Evolutionary conservation across 2,797 vertebrate genomes (phyloP).

Genomic region (Dermochelys coriacea): DNA sequence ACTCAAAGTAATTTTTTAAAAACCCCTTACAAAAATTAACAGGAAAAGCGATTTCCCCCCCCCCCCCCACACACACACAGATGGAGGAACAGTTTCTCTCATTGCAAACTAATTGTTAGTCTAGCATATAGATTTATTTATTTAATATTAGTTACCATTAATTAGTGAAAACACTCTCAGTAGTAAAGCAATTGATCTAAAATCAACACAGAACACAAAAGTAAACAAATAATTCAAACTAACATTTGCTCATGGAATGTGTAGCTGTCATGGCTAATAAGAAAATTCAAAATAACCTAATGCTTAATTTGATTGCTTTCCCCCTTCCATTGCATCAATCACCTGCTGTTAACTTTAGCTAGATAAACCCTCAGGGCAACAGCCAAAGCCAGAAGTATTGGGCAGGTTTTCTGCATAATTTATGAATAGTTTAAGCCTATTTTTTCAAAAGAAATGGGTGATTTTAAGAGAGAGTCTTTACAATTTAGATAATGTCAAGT

Average conservation of each 20-base stretch:
- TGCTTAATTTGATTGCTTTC: constrained; percentile 57
- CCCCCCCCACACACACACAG: no score
- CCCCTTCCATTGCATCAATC: constrained; percentile 54
- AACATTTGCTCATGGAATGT: constrained; percentile 53
- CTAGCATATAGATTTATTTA: background rate
- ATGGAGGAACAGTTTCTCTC: background rate
- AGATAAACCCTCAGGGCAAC: constrained; percentile 61
- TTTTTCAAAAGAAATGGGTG: background rate
- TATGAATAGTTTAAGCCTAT: background rate
- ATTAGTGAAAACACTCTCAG: constrained; percentile 54
- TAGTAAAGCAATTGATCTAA: constrained; percentile 61
- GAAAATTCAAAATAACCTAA: constrained; percentile 58
- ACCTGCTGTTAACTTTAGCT: constrained; percentile 48
- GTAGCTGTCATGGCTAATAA: constrained; percentile 62
- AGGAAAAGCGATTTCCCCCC: background rate
- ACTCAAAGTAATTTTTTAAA: background rate
- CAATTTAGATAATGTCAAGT: background rate
- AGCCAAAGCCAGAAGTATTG: constrained; percentile 34
- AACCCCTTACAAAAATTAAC: background rate
- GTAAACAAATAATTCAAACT: constrained; percentile 77
- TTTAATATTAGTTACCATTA: constrained; percentile 44
- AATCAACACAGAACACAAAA: constrained; percentile 49
- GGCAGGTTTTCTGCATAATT: background rate
- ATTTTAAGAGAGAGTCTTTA: background rate
- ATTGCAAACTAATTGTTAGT: constrained; percentile 28